These are phyloP conservation scores for Mylabris phalerata DNA, from an alignment of 1,140 invertebrate species.

Conservation along the genomic window DNA sequence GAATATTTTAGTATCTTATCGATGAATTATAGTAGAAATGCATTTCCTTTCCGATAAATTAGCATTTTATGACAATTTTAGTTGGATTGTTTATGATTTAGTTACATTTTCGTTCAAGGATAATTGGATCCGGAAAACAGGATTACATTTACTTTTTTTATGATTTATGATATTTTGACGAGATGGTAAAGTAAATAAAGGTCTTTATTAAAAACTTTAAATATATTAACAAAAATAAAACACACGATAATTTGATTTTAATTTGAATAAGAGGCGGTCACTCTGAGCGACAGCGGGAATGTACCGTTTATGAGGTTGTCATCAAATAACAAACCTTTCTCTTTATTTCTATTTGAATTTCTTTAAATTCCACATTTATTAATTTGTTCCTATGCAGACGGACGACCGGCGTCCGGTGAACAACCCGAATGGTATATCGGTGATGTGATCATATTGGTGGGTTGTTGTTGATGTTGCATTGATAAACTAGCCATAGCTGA, in stretches of 20 bases:
- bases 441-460: slow-evolving; percentile 24
- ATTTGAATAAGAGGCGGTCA: slow-evolving; percentile 36
- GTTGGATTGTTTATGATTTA: too few species aligned
- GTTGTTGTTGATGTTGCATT: slow-evolving; percentile 54
- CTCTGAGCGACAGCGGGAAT: slow-evolving; percentile 39
- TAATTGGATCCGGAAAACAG: too few species aligned
- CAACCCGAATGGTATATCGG: slow-evolving; percentile 23
- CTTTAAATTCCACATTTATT: not conserved
- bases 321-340: not conserved
- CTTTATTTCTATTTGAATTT: not conserved
- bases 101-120: too few species aligned
- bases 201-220: slow-evolving; percentile 42
- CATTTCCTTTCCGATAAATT: too few species aligned
- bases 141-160: too few species aligned
- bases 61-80: too few species aligned
- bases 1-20: too few species aligned
- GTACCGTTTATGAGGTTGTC: slow-evolving; percentile 27
- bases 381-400: slow-evolving; percentile 12
- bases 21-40: too few species aligned
- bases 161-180: too few species aligned
- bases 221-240: slow-evolving; percentile 46
- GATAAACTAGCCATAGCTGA: slow-evolving; percentile 90
- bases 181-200: slow-evolving; percentile 38
- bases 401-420: slow-evolving; percentile 25
- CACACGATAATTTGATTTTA: slow-evolving; percentile 43